These are phyloP conservation scores for Characodon lateralis DNA, from an alignment of 2,797 vertebrate genomes.

Conservation along the genomic window DNA sequence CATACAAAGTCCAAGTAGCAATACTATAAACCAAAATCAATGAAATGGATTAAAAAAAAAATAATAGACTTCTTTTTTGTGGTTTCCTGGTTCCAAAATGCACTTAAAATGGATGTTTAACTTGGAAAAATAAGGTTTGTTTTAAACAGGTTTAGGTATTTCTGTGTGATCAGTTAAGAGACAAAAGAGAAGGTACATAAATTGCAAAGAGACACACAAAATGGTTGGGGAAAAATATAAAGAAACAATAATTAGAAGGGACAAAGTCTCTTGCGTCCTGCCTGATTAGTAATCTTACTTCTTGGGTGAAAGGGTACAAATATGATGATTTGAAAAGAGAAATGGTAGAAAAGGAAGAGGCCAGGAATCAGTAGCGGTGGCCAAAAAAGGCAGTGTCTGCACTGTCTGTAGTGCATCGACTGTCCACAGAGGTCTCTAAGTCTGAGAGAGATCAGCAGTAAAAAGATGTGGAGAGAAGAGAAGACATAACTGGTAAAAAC, in stretches of 20 bases:
- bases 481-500: constrained; percentile 13
- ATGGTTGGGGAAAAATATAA: neutral
- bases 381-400: constrained; percentile 79
- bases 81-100: neutral
- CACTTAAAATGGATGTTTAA: neutral
- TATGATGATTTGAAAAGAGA: constrained; percentile 56
- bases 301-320: constrained; percentile 50
- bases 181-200: neutral
- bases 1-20: neutral
- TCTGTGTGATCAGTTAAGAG: neutral
- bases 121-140: neutral
- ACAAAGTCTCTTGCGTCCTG: constrained; percentile 3
- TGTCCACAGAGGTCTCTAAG: constrained; percentile 86
- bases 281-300: constrained; percentile 55
- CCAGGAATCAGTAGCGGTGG: constrained; percentile 77
- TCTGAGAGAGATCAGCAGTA: constrained; percentile 74
- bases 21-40: neutral
- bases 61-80: neutral
- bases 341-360: constrained; percentile 50
- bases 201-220: constrained; percentile 5
- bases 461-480: constrained; percentile 11
- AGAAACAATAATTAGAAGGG: constrained; percentile 4
- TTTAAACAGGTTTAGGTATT: neutral
- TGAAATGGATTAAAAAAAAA: neutral
- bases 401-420: constrained; percentile 85